Conservation (phyloP, 1,140 invertebrate genomes). For the Brachionus koreanus region DNA sequence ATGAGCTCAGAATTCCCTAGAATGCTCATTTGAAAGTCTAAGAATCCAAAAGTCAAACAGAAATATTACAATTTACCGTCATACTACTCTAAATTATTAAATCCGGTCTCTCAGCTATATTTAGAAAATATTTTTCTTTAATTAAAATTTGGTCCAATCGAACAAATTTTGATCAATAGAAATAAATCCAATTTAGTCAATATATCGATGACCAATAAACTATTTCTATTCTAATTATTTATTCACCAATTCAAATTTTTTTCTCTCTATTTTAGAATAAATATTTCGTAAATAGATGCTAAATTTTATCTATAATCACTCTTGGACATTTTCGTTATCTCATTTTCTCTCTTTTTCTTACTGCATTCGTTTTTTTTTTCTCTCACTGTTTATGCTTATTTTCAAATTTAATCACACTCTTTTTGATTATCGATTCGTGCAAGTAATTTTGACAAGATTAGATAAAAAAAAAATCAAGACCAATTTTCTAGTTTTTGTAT, state of each 20-base stretch:
- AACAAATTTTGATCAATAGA: background rate
- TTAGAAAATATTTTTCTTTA: conserved; percentile 6
- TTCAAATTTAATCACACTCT: conserved; percentile 32
- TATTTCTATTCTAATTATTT: background rate
- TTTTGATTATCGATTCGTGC: background rate
- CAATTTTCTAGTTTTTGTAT: background rate
- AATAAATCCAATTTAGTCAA: background rate
- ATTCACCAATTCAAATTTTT: background rate
- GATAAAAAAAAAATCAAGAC: background rate
- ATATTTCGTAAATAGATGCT: conserved; percentile 37
- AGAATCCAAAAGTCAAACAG: background rate
- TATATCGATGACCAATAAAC: background rate
- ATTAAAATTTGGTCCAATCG: conserved; percentile 29
- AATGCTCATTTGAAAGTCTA: background rate
- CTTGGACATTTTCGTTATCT: background rate
- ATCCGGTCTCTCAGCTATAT: background rate
- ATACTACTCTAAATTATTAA: background rate
- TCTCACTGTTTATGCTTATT: conserved; percentile 39
- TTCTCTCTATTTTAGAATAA: background rate
- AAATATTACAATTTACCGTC: conserved; percentile 21
- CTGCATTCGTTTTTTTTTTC: background rate
- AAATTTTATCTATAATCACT: conserved; percentile 21
- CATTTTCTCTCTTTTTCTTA: background rate
- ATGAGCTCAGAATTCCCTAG: conserved; percentile 7
- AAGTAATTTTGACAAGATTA: conserved; percentile 37